Evolutionary conservation across 2,113 vertebrate genomes (phyloP), one percentile per base, ranked within the genome.

Genomic region (Onychorhynchus coronatus): DNA sequence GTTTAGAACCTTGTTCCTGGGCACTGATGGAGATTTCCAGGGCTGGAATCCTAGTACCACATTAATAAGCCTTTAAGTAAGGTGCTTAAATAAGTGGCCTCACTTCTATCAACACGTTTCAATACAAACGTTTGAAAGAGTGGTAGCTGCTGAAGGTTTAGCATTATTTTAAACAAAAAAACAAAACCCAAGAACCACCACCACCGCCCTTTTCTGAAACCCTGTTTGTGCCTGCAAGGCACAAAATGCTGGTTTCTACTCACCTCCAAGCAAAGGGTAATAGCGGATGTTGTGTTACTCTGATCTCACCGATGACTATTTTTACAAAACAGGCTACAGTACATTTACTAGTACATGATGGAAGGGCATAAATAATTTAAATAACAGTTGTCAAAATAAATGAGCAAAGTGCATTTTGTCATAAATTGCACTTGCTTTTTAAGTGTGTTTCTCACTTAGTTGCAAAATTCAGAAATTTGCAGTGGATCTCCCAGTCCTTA

Each of bases 341-440:
- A 72, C 85, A 91, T 91, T 95, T 96, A 91, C 83, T 76, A 79
- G 70, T 82, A 73, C 59, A 37, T 62, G 89, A 84, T 83, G 87
- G 91, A 92, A 93, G 35, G 50, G 42, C 78, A 87, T 97, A 94
- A 96, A 95, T 97, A 97, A 97, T 97, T 97, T 92, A 97, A 95
- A 94, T 73, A 95, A 93, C 87, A 91, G 79, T 96, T 97, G 95
- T 97, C 97, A 96, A 91, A 96, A 96, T 93, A 97, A 90, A 94
- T 80, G 88, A 96, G 83, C 89, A 97, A 93, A 95, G 89, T 97
- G 93, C 93, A 95, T 96, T 96, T 95, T 92, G 91, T 97, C 94
- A 97, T 97, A 89, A 95, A 95, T 97, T 96, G 85, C 85, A 59
- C 55, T 95, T 80, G 79, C 77, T 93, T 97, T 97, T 89, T 97